Base-by-base conservation (phyloP, 64 coral and sea anemone species). In the Astreopora myriophthalma region DNA sequence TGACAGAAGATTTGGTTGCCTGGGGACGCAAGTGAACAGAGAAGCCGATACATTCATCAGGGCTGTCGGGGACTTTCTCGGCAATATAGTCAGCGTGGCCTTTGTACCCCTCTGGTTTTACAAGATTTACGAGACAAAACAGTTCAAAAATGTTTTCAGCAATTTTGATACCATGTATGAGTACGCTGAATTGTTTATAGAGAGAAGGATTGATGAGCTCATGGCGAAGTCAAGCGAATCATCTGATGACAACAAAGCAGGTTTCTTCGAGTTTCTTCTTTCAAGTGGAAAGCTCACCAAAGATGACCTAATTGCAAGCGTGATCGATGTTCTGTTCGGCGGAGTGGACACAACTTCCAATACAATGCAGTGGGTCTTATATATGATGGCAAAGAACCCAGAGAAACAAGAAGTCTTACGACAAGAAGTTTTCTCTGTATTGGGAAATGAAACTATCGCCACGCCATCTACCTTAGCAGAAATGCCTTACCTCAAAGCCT, bases 321-420 rank as follows among this genome's bases (percentile, higher is more conserved):
- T 93, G 31, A 87, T 88, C 58, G 91, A 93, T 71, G 63, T 87
- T 25, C 26, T 93, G 42, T 88, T 93, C 34, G 91, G 84, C 39
- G 92, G 92, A 48, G 87, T 94, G 3, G 92, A 94, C 48, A 94
- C 87, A 48, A 94, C 86, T 16, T 94, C 92, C 29, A 94, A 90
- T 78, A 94, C 92, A 16, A 94, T 94, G 92, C 92, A 94, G 22
- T 94, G 92, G 92, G 34, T 89, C 1, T 36, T 94, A 13, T 90
- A 94, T 38, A 76, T 76, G 80, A 74, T 94, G 92, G 92, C 75
- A 3, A 94, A 94, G 74, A 71, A 94, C 58, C 86, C 75, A 73
- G 79, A 90, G 17, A 94, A 87, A 80, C 90, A 92, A 87, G 90
- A 64, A 11, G 77, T 63, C 10, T 58, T 92, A 20, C 40, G 49